Percentiles rank a stretch among this genome's conserved stretches.
Conservation (phyloP, 2,797 vertebrate genomes). For the Sciurus carolinensis region DNA sequence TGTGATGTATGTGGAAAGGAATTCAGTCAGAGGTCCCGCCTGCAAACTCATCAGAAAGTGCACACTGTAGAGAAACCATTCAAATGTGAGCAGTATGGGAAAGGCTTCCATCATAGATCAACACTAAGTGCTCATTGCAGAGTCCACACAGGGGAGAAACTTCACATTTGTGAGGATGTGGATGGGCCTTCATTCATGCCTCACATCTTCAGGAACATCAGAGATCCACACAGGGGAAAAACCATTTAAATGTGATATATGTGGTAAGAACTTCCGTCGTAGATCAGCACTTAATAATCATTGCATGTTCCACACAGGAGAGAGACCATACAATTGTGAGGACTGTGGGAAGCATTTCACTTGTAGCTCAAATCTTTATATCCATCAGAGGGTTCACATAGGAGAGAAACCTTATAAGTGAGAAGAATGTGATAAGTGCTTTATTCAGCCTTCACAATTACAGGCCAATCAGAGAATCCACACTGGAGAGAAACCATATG, state of each 20-base stretch:
- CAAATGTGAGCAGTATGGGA: slow-evolving; percentile 79
- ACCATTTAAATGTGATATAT: slow-evolving; percentile 71
- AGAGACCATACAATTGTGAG: slow-evolving; percentile 79
- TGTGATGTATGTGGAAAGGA: slow-evolving; percentile 66
- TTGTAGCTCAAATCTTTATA: slow-evolving; percentile 76
- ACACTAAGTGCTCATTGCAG: slow-evolving; percentile 70
- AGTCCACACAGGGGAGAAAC: slow-evolving; percentile 75
- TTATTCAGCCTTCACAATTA: slow-evolving; percentile 76
- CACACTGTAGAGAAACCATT: slow-evolving; percentile 77
- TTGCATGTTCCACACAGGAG: slow-evolving; percentile 67
- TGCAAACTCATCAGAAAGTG: slow-evolving; percentile 74
- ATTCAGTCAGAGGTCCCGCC: slow-evolving; percentile 61
- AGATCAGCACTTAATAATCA: slow-evolving; percentile 27
- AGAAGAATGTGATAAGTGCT: slow-evolving; percentile 74
- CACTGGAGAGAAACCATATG: slow-evolving; percentile 75
- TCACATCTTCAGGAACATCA: slow-evolving; percentile 78
- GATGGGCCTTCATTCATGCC: slow-evolving; percentile 72
- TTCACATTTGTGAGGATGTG: slow-evolving; percentile 71
- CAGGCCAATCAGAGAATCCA: slow-evolving; percentile 73
- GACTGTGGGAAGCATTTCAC: slow-evolving; percentile 79
- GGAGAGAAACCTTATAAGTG: slow-evolving; percentile 79
- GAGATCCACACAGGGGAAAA: slow-evolving; percentile 78
- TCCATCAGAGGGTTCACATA: slow-evolving; percentile 78
- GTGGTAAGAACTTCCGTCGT: slow-evolving; percentile 76
- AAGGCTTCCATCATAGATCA: slow-evolving; percentile 80